A percentile compares a stretch with the other conserved stretches of the same genome.
Evolutionary conservation across 1,140 invertebrate species (phyloP).

Genomic region (Lutraria rhynchaena): DNA sequence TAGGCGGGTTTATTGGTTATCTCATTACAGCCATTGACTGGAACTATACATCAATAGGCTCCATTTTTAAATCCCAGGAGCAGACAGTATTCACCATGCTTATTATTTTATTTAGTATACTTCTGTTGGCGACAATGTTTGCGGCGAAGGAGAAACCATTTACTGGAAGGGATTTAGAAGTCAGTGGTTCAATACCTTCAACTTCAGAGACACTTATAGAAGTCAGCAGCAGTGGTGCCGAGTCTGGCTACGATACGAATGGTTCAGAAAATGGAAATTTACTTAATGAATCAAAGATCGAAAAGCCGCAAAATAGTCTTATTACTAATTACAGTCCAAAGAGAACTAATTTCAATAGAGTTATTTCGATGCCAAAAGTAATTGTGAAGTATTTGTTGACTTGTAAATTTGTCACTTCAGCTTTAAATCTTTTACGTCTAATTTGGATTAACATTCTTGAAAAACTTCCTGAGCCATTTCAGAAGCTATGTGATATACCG

Average conservation of each 20-base stretch:
- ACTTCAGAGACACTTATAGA: conserved; percentile 14
- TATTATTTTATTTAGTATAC: conserved; percentile 75
- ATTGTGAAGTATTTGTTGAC: conserved; percentile 12
- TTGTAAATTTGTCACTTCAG: conserved; percentile 16
- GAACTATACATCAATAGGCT: conserved; percentile 76
- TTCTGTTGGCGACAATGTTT: conserved; percentile 73
- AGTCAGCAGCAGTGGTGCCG: conserved; percentile 47
- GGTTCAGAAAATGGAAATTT: conserved; percentile 60
- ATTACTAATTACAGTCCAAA: neutral
- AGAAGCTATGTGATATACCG: conserved; percentile 78
- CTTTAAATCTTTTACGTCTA: conserved; percentile 48
- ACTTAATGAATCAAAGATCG: neutral
- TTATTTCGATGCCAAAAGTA: conserved; percentile 7
- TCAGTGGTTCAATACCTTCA: conserved; percentile 10
- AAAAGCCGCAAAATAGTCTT: conserved; percentile 2
- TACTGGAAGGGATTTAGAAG: neutral
- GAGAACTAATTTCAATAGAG: neutral
- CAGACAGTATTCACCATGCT: conserved; percentile 78
- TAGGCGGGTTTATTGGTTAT: conserved; percentile 84
- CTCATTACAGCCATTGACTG: conserved; percentile 84
- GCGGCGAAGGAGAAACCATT: conserved; percentile 75
- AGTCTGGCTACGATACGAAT: conserved; percentile 72
- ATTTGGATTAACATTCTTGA: conserved; percentile 60
- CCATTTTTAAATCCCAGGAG: conserved; percentile 79
- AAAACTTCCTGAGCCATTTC: conserved; percentile 72